A percentile compares a stretch with the other conserved stretches of the same genome.
Evolutionary conservation across 2,797 vertebrate genomes (phyloP).

Genomic region (Dipus sagitta): DNA sequence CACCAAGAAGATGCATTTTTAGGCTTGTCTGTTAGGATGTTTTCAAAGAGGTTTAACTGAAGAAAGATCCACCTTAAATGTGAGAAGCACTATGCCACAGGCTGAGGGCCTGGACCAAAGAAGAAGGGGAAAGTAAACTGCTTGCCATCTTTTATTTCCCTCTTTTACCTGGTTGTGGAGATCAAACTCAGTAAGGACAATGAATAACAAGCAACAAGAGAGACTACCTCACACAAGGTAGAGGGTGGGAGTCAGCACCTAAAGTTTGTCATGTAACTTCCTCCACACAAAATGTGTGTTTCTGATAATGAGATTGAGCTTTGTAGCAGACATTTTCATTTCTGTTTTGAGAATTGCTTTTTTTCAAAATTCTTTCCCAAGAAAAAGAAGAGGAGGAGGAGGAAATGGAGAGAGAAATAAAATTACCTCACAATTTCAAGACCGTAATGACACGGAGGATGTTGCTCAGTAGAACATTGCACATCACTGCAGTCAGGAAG

Average conservation of each 20-base stretch:
- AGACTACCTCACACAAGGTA: too few species aligned
- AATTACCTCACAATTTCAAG: neutral
- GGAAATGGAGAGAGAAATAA: neutral
- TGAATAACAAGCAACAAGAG: too few species aligned
- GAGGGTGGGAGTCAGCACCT: too few species aligned
- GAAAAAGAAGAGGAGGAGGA: neutral
- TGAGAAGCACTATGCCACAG: neutral
- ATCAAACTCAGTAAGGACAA: too few species aligned
- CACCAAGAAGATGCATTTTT: neutral
- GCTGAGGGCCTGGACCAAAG: neutral
- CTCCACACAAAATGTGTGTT: neutral
- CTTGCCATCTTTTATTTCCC: too few species aligned
- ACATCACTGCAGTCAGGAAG: neutral
- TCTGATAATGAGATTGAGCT: neutral
- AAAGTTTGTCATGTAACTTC: too few species aligned
- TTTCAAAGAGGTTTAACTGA: neutral
- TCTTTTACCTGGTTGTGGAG: too few species aligned
- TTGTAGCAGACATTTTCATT: neutral
- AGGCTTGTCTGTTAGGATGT: neutral
- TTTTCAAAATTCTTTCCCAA: neutral
- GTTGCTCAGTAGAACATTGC: neutral
- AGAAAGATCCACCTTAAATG: neutral
- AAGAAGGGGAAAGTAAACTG: neutral
- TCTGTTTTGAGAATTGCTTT: neutral
- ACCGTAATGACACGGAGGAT: neutral